A percentile compares a stretch with the other conserved stretches of the same genome.
Conservation (phyloP, 2,888 invertebrate species). For the Synergus japonicus region DNA sequence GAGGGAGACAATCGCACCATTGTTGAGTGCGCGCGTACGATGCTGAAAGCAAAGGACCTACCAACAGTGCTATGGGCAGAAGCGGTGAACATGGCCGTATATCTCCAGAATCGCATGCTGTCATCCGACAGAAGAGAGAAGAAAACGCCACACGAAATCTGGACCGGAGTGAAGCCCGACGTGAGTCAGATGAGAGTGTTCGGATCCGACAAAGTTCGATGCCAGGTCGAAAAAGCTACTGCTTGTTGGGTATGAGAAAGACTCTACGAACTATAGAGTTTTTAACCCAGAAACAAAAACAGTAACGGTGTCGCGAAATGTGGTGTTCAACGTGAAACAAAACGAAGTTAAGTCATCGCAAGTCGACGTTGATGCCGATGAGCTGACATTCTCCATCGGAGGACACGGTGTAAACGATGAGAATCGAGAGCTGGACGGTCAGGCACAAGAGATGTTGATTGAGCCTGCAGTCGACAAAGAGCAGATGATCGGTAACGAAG, state of each 20-base stretch:
- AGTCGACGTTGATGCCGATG: neutral
- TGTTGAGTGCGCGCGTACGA: neutral
- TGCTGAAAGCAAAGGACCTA: slow-evolving; percentile 4
- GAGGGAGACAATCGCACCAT: slow-evolving; percentile 24
- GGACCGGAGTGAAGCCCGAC: neutral
- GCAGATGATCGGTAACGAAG: neutral
- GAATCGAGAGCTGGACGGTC: neutral
- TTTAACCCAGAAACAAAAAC: neutral
- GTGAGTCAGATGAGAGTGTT: slow-evolving; percentile 20
- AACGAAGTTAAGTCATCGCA: neutral
- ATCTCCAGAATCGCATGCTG: slow-evolving; percentile 5
- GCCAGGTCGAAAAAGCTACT: neutral
- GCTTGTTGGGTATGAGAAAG: slow-evolving; percentile 22
- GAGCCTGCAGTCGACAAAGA: neutral
- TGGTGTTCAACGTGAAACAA: neutral
- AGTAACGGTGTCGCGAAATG: neutral
- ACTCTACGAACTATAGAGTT: slow-evolving; percentile 4
- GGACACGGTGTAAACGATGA: neutral
- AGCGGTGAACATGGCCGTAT: slow-evolving; percentile 38
- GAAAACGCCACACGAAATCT: slow-evolving; percentile 23
- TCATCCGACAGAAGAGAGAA: neutral
- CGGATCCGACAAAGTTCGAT: slow-evolving; percentile 7
- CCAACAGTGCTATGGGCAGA: slow-evolving; percentile 16
- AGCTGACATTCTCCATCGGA: neutral
- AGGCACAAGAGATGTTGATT: neutral